Evolutionary conservation across 37 sponge, comb jelly and placozoan species (phyloP).

Genomic region (Chondrilla cf. caribensis): DNA sequence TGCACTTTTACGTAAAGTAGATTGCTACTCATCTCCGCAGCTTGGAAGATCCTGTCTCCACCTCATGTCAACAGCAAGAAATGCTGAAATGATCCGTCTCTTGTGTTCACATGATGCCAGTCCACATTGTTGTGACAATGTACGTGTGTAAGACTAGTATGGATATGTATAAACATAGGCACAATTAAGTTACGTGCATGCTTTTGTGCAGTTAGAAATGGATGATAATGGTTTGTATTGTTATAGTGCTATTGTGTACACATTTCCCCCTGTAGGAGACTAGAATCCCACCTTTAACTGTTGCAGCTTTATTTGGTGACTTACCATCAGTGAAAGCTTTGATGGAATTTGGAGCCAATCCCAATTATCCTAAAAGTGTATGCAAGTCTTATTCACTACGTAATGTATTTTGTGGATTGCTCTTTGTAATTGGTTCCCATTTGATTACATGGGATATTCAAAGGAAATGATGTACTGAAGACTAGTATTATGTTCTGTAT

Average conservation of each 20-base stretch:
- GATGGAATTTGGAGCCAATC: background rate
- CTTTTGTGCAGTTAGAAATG: too few species aligned
- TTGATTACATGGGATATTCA: too few species aligned
- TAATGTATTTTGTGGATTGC: too few species aligned
- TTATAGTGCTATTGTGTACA: too few species aligned
- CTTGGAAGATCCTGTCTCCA: background rate
- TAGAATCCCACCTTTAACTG: background rate
- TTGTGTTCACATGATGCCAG: background rate
- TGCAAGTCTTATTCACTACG: too few species aligned
- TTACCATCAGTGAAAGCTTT: background rate
- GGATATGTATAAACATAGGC: background rate
- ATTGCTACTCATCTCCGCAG: too few species aligned
- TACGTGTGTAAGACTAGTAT: background rate
- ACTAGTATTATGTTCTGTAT: too few species aligned
- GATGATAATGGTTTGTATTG: too few species aligned
- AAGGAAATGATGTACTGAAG: too few species aligned
- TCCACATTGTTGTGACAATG: background rate
- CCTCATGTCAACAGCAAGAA: background rate
- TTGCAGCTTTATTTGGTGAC: slow-evolving; percentile 12
- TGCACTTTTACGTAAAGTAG: too few species aligned
- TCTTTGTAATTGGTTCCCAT: too few species aligned
- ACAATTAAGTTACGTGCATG: background rate
- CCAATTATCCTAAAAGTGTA: background rate
- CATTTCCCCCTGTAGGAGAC: slow-evolving; percentile 9
- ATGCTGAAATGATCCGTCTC: background rate